These are phyloP conservation scores for Poeciliopsis infans DNA, from an alignment of 2,797 vertebrate species.

Conservation along the genomic window DNA sequence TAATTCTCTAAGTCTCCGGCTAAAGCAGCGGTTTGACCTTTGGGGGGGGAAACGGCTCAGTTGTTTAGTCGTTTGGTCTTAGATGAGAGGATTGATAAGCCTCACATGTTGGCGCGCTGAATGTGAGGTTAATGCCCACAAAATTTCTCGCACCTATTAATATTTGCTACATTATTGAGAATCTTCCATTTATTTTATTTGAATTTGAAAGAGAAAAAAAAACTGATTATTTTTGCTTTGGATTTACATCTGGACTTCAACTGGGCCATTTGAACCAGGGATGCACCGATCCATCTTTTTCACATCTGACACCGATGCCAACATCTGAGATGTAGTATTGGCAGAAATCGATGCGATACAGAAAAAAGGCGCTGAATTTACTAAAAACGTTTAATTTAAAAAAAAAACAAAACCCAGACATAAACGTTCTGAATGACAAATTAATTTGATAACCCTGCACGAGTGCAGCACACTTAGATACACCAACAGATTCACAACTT, in stretches of 20 bases:
- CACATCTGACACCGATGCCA: too few relatives aligned
- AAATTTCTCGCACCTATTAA: neutral
- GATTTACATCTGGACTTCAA: neutral
- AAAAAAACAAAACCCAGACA: too few relatives aligned
- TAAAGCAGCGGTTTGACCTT: slow-evolving; percentile 9
- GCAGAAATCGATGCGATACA: too few relatives aligned
- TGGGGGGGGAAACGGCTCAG: neutral
- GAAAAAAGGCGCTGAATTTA: too few relatives aligned
- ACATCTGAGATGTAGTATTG: too few relatives aligned
- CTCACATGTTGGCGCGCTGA: neutral
- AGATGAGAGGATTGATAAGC: neutral
- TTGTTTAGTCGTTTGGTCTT: neutral
- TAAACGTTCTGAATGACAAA: too few relatives aligned
- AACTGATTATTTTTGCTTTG: neutral
- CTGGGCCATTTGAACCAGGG: neutral
- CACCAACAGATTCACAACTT: too few relatives aligned
- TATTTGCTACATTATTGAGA: neutral
- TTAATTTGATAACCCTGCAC: too few relatives aligned
- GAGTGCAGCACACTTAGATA: too few relatives aligned
- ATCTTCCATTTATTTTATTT: neutral
- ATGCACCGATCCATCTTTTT: neutral
- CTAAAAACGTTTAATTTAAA: too few relatives aligned
- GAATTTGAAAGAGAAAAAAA: neutral
- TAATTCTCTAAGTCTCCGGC: neutral
- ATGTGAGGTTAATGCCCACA: neutral